Evolutionary conservation across 2,113 vertebrate genomes (phyloP).

Genomic region (Sarotherodon lohbergeri): DNA sequence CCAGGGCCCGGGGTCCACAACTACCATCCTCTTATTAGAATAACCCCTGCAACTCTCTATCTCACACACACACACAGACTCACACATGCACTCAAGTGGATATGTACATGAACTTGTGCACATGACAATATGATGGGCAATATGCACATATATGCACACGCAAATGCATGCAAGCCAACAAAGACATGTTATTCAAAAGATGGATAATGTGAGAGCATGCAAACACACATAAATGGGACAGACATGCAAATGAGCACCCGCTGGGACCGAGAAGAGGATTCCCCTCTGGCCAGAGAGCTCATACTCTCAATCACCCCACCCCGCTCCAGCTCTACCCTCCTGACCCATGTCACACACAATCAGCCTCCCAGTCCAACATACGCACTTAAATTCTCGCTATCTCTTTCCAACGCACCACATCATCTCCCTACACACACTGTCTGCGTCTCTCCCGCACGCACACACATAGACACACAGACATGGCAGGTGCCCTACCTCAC

Average conservation of each 20-base stretch:
- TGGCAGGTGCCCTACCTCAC: slow-evolving; percentile 52
- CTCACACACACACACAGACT: not conserved
- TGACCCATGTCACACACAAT: slow-evolving; percentile 70
- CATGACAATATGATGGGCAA: slow-evolving; percentile 44
- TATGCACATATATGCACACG: slow-evolving; percentile 43
- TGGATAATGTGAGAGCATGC: slow-evolving; percentile 31
- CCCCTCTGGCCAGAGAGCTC: slow-evolving; percentile 66
- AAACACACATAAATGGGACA: slow-evolving; percentile 41
- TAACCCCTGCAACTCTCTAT: slow-evolving; percentile 43
- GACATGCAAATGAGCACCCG: slow-evolving; percentile 64
- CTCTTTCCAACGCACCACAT: slow-evolving; percentile 12
- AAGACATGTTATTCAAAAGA: slow-evolving; percentile 52
- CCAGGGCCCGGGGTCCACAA: slow-evolving; percentile 47
- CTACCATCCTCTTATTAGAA: slow-evolving; percentile 62
- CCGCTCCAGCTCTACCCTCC: slow-evolving; percentile 6
- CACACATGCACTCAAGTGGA: slow-evolving; percentile 14
- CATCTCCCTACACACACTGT: not conserved
- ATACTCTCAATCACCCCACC: slow-evolving; percentile 24
- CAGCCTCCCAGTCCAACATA: slow-evolving; percentile 50
- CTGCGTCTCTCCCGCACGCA: slow-evolving; percentile 9
- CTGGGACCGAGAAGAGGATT: slow-evolving; percentile 40
- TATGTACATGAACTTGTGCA: slow-evolving; percentile 21
- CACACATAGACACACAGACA: slow-evolving; percentile 7
- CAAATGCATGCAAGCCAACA: slow-evolving; percentile 44
- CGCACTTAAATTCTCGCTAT: not conserved